Percentiles rank a stretch among this genome's conserved stretches.
Evolutionary conservation across 2,113 vertebrate species (phyloP).

Genomic region (Cyprinodon brontotheroides): DNA sequence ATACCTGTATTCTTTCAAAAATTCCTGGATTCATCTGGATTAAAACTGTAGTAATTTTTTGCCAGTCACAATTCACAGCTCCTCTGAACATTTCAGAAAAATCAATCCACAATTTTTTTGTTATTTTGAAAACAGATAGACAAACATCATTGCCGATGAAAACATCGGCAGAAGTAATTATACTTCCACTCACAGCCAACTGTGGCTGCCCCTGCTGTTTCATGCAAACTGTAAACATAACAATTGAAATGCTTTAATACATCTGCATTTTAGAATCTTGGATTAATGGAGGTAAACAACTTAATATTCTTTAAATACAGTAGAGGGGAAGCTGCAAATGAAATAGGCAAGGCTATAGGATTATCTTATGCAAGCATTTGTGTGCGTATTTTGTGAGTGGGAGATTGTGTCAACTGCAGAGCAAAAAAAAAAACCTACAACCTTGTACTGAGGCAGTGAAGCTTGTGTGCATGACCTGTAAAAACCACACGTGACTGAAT

Average conservation of each 20-base stretch:
- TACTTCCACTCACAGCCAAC: slow-evolving; percentile 13
- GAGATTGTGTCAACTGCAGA: slow-evolving; percentile 2
- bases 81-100: too few relatives aligned
- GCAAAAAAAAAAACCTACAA: slow-evolving; percentile 12
- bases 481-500: slow-evolving; percentile 46
- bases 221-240: slow-evolving; percentile 12
- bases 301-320: background rate
- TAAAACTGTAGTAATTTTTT: too few relatives aligned
- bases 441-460: slow-evolving; percentile 46
- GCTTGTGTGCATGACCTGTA: slow-evolving; percentile 26
- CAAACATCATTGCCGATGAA: too few relatives aligned
- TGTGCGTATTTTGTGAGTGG: background rate
- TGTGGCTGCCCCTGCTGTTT: slow-evolving; percentile 19
- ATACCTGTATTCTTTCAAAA: too few relatives aligned
- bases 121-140: too few relatives aligned
- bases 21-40: too few relatives aligned
- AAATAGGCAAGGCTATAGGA: background rate
- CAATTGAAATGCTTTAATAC: slow-evolving; percentile 41
- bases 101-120: too few relatives aligned
- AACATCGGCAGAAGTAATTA: too few relatives aligned
- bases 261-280: background rate
- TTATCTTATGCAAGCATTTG: background rate
- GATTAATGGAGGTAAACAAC: background rate
- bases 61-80: too few relatives aligned
- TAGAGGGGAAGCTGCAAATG: background rate